Conservation (phyloP, 2,888 invertebrate genomes). For the Bombylius major region DNA sequence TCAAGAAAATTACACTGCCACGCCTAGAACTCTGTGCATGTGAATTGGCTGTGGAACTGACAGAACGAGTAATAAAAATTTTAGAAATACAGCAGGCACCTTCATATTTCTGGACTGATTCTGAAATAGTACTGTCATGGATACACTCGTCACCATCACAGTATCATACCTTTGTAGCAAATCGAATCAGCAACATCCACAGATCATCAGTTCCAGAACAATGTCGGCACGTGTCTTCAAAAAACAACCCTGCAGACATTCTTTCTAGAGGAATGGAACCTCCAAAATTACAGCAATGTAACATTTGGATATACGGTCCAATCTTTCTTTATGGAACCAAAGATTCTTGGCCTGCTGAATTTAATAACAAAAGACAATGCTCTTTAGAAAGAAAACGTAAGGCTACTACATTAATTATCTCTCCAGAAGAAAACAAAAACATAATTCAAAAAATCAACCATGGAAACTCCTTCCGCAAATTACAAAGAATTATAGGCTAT, state of each 20-base stretch:
- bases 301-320: conserved; percentile 15
- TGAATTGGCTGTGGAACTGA: not conserved
- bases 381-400: too few relatives aligned
- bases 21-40: conserved; percentile 6
- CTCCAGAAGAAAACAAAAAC: too few relatives aligned
- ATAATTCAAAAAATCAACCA: too few relatives aligned
- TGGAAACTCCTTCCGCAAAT: too few relatives aligned
- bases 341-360: not conserved
- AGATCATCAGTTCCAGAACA: not conserved
- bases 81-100: not conserved
- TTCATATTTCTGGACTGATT: not conserved
- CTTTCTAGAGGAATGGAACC: conserved; percentile 12
- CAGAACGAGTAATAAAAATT: not conserved
- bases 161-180: conserved; percentile 10
- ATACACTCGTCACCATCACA: not conserved
- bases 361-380: too few relatives aligned
- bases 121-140: not conserved
- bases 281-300: conserved; percentile 1
- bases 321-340: not conserved
- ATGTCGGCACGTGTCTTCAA: conserved; percentile 10
- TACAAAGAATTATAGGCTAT: too few relatives aligned
- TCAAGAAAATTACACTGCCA: conserved; percentile 3
- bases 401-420: too few relatives aligned
- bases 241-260: conserved; percentile 13
- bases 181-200: conserved; percentile 12